Evolutionary conservation across 2,113 vertebrate genomes (phyloP).

Genomic region (Numenius arquata): DNA sequence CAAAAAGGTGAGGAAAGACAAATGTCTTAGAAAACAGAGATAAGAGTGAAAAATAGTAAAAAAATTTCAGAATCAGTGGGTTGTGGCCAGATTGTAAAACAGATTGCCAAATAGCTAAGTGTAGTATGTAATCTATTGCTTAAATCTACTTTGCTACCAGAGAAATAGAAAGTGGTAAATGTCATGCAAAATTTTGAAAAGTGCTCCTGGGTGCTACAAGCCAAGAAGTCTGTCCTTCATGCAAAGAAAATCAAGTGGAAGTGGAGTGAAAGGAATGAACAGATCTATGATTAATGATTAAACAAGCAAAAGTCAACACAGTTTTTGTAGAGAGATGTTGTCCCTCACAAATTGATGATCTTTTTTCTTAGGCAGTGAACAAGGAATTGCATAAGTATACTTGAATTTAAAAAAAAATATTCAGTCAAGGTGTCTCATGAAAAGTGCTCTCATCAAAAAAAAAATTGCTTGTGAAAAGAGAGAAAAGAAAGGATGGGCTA

Average conservation of each 20-base stretch:
- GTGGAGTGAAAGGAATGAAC: neutral
- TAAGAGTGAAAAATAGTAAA: neutral
- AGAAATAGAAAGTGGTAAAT: neutral
- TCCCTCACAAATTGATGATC: neutral
- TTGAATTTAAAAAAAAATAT: neutral
- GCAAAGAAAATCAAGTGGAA: neutral
- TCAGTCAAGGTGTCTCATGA: neutral
- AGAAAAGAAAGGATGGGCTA: neutral
- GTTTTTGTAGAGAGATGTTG: neutral
- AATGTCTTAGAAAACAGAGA: neutral
- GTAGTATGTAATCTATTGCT: neutral
- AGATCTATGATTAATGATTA: neutral
- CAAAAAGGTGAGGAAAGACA: neutral
- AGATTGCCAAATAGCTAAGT: neutral
- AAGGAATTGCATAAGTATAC: neutral
- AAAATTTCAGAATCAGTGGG: neutral
- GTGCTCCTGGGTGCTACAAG: neutral
- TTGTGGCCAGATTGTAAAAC: conserved; percentile 6
- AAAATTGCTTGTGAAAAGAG: neutral
- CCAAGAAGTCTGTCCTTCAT: neutral
- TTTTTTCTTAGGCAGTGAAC: neutral
- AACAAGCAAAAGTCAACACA: neutral
- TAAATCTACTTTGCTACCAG: neutral
- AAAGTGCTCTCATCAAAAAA: neutral
- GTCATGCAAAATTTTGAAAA: neutral